Base-by-base conservation (phyloP, 2,888 invertebrate species). In the Torymus aiolomorphi region DNA sequence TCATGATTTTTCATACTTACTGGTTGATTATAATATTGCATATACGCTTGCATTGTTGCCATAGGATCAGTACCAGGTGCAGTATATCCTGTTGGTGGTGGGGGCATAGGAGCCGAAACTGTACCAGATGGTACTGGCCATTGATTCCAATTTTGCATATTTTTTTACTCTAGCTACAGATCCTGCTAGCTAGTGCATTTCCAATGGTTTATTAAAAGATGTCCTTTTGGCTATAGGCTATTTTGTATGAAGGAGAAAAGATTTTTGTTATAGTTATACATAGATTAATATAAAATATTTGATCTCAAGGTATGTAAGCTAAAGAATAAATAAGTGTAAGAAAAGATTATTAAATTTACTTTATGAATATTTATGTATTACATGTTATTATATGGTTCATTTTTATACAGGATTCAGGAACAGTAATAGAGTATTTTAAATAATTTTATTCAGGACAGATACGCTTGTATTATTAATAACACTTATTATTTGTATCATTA, bases 21-120 rank as follows among this genome's bases (percentile, higher is more conserved):
- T 85, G 90, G 89, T 81, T 90, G 90, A 86, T 87, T 90, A 84
- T 89, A 90, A 85, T 90, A 90, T 85, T 90, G 90, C 90, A 90
- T 88, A 81, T 89, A 89, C 31, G 87, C 86, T 86, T 90, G 89
- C 90, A 90, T 90, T 85, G 87, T 87, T 75, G 89, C 86, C 88
- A 88, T 88, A 75, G 90, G 88, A 84, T 90, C 90, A 83, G 88
- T 84, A 83, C 89, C 89, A 42, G 88, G 82, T 83, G 88, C 84
- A 20, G 83, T 78, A 82, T 88, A 89, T 85, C 88, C 89, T 86
- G 88, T 86, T 82, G 90, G 89, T 80, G 89, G 88, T 83, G 89
- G 90, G n/a, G 90, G 89, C 86, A 89, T 87, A 80, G 89, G 74
- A 79, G 88, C 83, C 57, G 87, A 83, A 80, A 87, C 86, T 62